Conservation (phyloP, 2,888 invertebrate genomes). For the Strigamia maritima region DNA sequence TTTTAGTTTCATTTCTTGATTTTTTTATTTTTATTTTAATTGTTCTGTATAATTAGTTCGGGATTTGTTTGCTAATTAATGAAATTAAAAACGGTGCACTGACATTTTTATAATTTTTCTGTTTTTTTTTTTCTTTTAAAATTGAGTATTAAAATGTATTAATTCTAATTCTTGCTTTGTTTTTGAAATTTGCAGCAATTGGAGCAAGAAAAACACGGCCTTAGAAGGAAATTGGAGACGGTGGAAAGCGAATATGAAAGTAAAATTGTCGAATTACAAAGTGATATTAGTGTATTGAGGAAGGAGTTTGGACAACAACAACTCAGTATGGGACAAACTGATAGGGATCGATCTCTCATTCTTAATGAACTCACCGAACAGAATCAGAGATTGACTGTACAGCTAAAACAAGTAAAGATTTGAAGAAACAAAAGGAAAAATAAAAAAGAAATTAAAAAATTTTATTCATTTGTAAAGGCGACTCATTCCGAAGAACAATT, state of each 20-base stretch:
- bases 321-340: constrained; percentile 51
- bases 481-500: constrained; percentile 75
- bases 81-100: neutral
- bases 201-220: constrained; percentile 87
- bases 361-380: constrained; percentile 83
- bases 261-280: constrained; percentile 78
- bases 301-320: constrained; percentile 65
- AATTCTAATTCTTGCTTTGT: neutral
- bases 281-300: constrained; percentile 77
- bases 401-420: constrained; percentile 73
- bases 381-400: constrained; percentile 78
- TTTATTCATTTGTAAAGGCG: constrained; percentile 51
- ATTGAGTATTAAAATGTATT: no score
- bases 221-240: constrained; percentile 78
- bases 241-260: constrained; percentile 86
- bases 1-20: no score
- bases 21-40: neutral
- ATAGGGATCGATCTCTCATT: constrained; percentile 72
- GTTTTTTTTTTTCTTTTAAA: neutral
- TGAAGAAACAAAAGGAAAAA: neutral
- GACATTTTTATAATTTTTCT: neutral
- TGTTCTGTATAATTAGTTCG: neutral
- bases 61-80: neutral
- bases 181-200: constrained; percentile 64
- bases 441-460: neutral